These are phyloP conservation scores for Columba janthina DNA, from an alignment of 2,113 vertebrate genomes.

Conservation along the genomic window DNA sequence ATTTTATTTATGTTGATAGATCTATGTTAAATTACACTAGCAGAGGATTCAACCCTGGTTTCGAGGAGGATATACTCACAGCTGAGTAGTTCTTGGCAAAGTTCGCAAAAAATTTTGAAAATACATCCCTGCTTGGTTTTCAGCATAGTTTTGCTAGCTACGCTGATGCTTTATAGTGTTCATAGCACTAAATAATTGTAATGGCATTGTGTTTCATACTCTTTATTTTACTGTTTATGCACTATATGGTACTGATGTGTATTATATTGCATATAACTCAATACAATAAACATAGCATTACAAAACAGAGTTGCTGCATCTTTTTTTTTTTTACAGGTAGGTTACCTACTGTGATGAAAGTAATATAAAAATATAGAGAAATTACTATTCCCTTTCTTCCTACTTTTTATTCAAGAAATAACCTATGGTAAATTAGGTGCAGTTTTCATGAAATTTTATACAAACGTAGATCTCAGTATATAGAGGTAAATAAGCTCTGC, in stretches of 20 bases:
- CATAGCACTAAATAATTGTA: slow-evolving; percentile 52
- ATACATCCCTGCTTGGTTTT: not conserved
- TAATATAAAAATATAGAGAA: slow-evolving; percentile 5
- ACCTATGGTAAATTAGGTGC: not conserved
- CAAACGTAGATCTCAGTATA: slow-evolving; percentile 2
- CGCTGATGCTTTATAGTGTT: slow-evolving; percentile 16
- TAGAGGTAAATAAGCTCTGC: slow-evolving; percentile 14
- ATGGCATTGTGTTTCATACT: slow-evolving; percentile 22
- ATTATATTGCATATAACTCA: slow-evolving; percentile 56
- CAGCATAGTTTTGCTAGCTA: slow-evolving; percentile 22
- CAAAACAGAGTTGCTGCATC: not conserved
- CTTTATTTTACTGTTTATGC: slow-evolving; percentile 24
- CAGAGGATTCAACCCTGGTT: not conserved
- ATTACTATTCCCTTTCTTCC: slow-evolving; percentile 23
- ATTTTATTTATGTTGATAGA: not conserved
- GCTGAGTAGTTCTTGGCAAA: not conserved
- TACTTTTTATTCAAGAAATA: slow-evolving; percentile 34
- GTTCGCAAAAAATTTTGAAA: not conserved
- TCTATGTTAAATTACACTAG: not conserved
- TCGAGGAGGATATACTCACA: not conserved
- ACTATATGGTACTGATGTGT: slow-evolving; percentile 17
- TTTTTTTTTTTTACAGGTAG: slow-evolving; percentile 14
- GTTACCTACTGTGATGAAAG: slow-evolving; percentile 25
- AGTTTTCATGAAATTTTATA: slow-evolving; percentile 13
- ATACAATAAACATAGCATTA: slow-evolving; percentile 24